These are phyloP conservation scores for Cryptoprocta ferox DNA, from an alignment of 2,797 vertebrate genomes.

Conservation along the genomic window DNA sequence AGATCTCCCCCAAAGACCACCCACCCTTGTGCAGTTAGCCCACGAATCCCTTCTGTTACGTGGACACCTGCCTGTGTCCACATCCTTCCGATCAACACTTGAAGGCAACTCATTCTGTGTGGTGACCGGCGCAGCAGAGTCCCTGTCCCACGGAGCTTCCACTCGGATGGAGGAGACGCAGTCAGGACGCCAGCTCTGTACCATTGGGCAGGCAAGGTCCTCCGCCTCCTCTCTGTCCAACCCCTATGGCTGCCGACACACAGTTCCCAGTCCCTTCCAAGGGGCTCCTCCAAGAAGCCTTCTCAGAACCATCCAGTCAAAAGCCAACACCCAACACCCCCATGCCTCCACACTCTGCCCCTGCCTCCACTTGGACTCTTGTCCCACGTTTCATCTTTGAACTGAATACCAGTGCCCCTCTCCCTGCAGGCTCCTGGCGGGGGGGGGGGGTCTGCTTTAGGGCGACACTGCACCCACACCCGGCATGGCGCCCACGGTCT, in stretches of 20 bases:
- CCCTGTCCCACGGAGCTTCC: background rate
- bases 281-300: background rate
- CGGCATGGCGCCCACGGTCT: rapidly evolving
- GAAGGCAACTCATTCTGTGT: rapidly evolving
- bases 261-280: background rate
- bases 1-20: background rate
- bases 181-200: rapidly evolving
- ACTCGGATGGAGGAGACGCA: rapidly evolving
- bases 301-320: background rate
- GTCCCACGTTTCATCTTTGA: background rate
- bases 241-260: too few species aligned
- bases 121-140: background rate
- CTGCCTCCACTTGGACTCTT: background rate
- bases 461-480: background rate
- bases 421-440: rapidly evolving
- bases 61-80: rapidly evolving
- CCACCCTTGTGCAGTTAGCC: background rate
- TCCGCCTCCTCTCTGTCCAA: background rate
- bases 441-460: background rate
- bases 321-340: background rate
- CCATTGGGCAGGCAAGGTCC: rapidly evolving
- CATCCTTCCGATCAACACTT: background rate
- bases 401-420: background rate
- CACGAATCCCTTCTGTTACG: background rate
- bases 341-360: too few species aligned